Evolutionary conservation across 2,113 vertebrate genomes (phyloP), one percentile per base, ranked within the genome.

Genomic region (Ophiodon elongatus): DNA sequence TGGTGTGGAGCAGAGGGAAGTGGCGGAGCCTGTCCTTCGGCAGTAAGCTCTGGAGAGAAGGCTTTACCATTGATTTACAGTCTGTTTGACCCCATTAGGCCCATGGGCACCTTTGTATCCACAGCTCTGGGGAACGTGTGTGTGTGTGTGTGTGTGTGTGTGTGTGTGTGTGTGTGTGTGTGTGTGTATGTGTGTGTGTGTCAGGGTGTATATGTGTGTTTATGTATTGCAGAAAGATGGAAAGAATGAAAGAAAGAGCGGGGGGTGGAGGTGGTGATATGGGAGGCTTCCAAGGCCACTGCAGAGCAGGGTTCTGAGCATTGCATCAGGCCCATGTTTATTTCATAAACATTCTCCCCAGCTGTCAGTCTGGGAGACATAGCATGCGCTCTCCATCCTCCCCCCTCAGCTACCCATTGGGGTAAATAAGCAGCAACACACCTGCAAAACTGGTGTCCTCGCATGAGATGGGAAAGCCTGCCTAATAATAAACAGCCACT

Each of bases 311-410:
- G 85, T 90, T 93, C 86, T 85, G 86, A 93, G 85, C 74, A 27
- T 91, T 93, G 91, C 93, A 93, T 93, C 90, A 94, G 92, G 77
- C 84, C 91, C 90, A 94, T 94, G 94, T 95, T 95, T 94, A 94
- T 94, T 95, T 94, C 90, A 95, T 94, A 94, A 92, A 94, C 82
- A 91, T 41, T 92, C 90, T 89, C 88, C 84, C 88, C 85, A 91
- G 88, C 93, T 93, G 93, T 94, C 92, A 94, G 88, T 93, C 82
- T 90, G 85, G 71, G 74, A 86, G 83, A 90, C 83, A 84, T 72
- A 68, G 65, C 78, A 63, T 63, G 15, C 64, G 5, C 68, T 76
- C 76, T 83, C 77, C 72, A 71, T 62, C 79, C 54, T 73, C 71
- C 76, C 82, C 83, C 83, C 63, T 72, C 83, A 84, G 88, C 85